Percentiles rank a stretch among this genome's conserved stretches.
These are phyloP conservation scores for Saccopteryx leptura DNA, from an alignment of 2,113 vertebrate species.

Conservation along the genomic window DNA sequence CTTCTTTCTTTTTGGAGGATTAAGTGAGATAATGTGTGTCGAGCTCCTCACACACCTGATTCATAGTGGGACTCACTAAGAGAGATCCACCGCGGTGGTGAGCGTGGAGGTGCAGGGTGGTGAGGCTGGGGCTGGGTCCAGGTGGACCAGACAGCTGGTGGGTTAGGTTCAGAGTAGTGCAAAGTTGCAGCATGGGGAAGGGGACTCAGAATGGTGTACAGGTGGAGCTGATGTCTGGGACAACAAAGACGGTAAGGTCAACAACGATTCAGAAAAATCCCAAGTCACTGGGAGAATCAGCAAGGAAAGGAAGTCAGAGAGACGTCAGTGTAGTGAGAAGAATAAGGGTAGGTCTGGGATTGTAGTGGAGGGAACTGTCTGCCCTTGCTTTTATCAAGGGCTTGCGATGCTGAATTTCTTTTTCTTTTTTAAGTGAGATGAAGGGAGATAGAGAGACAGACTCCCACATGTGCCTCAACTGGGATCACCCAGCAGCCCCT, in stretches of 20 bases:
- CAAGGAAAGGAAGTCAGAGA: background rate
- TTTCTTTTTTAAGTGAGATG: too few species aligned
- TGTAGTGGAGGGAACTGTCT: accelerated
- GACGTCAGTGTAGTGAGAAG: background rate
- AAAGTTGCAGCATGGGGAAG: accelerated
- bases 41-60: background rate
- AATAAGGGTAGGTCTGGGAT: too few species aligned
- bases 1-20: background rate
- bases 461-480: too few species aligned
- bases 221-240: background rate
- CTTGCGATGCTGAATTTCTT: background rate
- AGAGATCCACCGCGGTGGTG: accelerated
- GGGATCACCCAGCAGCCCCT: too few species aligned
- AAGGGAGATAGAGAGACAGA: too few species aligned
- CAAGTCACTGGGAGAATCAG: background rate
- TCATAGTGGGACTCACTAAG: accelerated
- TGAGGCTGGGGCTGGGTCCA: background rate
- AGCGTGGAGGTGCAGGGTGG: accelerated
- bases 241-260: background rate
- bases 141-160: too few species aligned
- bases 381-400: background rate
- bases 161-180: accelerated
- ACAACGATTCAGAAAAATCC: background rate
- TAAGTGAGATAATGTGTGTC: background rate
- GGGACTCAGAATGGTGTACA: background rate